Evolutionary conservation across 2,797 vertebrate genomes (phyloP).

Genomic region (Cheirogaleus major): DNA sequence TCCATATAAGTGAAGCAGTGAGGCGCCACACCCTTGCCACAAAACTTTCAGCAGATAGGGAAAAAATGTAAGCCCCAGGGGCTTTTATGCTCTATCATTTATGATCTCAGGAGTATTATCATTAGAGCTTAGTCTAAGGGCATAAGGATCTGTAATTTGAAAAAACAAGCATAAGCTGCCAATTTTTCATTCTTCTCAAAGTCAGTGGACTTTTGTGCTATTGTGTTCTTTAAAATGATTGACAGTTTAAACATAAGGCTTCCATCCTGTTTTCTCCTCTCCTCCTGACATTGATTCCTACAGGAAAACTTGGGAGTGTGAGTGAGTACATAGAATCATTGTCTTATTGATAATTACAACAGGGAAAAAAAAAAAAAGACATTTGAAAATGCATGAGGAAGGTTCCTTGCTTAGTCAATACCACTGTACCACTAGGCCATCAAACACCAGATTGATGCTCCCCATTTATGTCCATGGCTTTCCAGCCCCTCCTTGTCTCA

Average conservation of each 20-base stretch:
- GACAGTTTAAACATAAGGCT: not conserved
- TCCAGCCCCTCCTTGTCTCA: not conserved
- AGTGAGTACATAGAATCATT: not conserved
- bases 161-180: not conserved
- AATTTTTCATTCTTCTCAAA: conserved; percentile 3
- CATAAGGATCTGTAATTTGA: not conserved
- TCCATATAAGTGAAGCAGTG: not conserved
- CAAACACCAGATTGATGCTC: not conserved
- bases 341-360: not conserved
- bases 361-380: not conserved
- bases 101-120: conserved; percentile 18
- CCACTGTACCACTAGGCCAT: too few species aligned
- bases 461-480: not conserved
- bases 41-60: conserved; percentile 14
- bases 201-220: not conserved
- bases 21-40: not conserved
- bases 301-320: not conserved
- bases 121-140: not conserved
- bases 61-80: not conserved
- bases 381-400: not conserved
- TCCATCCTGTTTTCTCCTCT: not conserved
- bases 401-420: not conserved
- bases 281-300: not conserved
- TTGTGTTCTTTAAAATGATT: not conserved
- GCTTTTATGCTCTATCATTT: conserved; percentile 29